Percentiles rank a stretch among this genome's conserved stretches.
Evolutionary conservation across 1,140 invertebrate species (phyloP).

Genomic region (Ephestia elutella): DNA sequence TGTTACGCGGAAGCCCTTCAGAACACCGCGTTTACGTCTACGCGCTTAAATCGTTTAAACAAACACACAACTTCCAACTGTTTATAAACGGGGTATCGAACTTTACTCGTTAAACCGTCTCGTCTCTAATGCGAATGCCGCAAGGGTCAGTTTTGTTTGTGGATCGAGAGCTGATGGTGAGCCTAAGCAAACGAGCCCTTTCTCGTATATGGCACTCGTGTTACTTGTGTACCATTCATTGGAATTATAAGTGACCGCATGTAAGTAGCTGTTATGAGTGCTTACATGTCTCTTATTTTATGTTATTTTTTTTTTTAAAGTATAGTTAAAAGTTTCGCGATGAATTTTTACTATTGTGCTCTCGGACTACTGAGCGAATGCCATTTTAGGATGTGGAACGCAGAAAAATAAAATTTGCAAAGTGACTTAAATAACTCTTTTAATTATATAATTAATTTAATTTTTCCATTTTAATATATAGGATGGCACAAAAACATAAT

Average conservation of each 20-base stretch:
- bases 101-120: not conserved
- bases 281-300: not conserved
- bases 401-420: too few relatives aligned
- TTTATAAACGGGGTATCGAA: slow-evolving; percentile 7
- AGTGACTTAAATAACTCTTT: too few relatives aligned
- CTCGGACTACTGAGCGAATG: too few relatives aligned
- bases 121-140: not conserved
- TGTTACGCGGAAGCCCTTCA: slow-evolving; percentile 4
- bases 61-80: slow-evolving; percentile 7
- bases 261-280: not conserved
- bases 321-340: too few relatives aligned
- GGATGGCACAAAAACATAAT: too few relatives aligned
- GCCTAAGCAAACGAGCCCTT: not conserved
- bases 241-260: not conserved
- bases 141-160: not conserved
- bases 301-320: too few relatives aligned
- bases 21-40: not conserved
- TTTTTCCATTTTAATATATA: too few relatives aligned
- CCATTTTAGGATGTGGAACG: too few relatives aligned
- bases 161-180: not conserved
- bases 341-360: too few relatives aligned
- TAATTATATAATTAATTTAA: too few relatives aligned
- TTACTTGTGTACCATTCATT: not conserved
- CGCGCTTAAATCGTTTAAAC: slow-evolving; percentile 6
- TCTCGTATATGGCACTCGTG: not conserved